Base-by-base conservation (phyloP, 2,888 invertebrate species). In the Mesoligia furuncula region DNA sequence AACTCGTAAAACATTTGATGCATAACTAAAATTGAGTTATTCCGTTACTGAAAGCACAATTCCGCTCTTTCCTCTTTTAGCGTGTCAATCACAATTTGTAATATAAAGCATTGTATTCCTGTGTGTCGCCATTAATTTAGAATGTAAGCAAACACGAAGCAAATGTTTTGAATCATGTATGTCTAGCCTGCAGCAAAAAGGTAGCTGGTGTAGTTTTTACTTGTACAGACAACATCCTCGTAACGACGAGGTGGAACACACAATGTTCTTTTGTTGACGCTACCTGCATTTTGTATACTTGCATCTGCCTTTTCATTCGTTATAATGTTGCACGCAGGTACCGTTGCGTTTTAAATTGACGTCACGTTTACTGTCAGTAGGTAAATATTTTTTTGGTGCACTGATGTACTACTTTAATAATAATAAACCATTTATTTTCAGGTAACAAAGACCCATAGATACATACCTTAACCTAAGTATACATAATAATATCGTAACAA, bases 191-290 rank as follows among this genome's bases (percentile, higher is more conserved):
- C 75, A 75, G 81, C 75, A 61, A 79, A 59, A 61, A 57, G 64
- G 68, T 72, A 82, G 48, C 45, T 45, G 27, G 75, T 66, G 73
- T 67, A 74, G 69, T 68, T 81, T 82, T 84, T 84, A 81, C 80
- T 77, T 82, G 84, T 83, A 85, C 78, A 86, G 78, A 77, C 73
- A 77, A 67, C 85, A 67, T 77, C 66, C 54, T 24, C 61, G 67
- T 88, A 89, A 87, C 84, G 86, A 85, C 82, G 86, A 86, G 85
- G 83, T 89, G 84, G 75, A 84, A 84, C 76, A 83, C 79, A 84
- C 83, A 85, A 85, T 85, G 80, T 82, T 86, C 89, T 90, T 91
- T 91, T 92, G 88, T 84, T 82, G 83, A 80, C 76, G 78, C 79
- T 82, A 77, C 88, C 83, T 86, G 85, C 85, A 89, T 88, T 90